These are phyloP conservation scores for Cheilosia variabilis DNA, from an alignment of 2,888 invertebrate species.

Conservation along the genomic window DNA sequence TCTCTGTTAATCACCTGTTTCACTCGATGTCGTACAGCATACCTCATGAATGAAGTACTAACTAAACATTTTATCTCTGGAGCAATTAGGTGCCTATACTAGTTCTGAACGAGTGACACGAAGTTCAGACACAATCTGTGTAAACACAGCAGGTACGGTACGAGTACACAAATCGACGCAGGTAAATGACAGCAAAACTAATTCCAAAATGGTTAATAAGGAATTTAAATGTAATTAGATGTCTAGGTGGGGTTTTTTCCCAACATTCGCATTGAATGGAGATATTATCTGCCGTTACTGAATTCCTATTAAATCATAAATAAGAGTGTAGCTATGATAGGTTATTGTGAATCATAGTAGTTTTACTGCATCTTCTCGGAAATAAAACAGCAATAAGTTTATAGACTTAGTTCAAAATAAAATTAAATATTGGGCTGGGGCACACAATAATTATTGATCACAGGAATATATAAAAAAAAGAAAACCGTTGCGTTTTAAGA, in stretches of 20 bases:
- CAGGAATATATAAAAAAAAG: too few species aligned
- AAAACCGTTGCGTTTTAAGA: too few species aligned
- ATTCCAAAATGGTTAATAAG: not conserved
- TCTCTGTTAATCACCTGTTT: constrained; percentile 51
- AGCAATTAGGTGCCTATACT: constrained; percentile 34
- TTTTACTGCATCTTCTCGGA: too few species aligned
- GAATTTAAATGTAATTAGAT: constrained; percentile 16
- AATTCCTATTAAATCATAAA: not conserved
- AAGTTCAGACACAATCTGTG: constrained; percentile 8
- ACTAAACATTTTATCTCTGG: constrained; percentile 33
- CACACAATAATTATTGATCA: too few species aligned
- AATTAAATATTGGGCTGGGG: too few species aligned
- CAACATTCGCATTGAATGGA: not conserved
- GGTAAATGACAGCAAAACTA: constrained; percentile 8
- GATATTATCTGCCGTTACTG: not conserved
- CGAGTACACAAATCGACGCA: not conserved
- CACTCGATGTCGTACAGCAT: constrained; percentile 18
- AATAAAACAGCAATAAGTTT: too few species aligned
- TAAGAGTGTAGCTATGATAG: not conserved
- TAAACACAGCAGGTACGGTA: not conserved
- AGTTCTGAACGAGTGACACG: constrained; percentile 30
- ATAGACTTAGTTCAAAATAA: too few species aligned
- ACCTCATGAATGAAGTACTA: constrained; percentile 47
- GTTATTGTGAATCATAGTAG: not conserved
- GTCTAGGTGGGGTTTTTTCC: not conserved